Evolutionary conservation across 2,113 vertebrate genomes (phyloP).

Genomic region (Camelus dromedarius): DNA sequence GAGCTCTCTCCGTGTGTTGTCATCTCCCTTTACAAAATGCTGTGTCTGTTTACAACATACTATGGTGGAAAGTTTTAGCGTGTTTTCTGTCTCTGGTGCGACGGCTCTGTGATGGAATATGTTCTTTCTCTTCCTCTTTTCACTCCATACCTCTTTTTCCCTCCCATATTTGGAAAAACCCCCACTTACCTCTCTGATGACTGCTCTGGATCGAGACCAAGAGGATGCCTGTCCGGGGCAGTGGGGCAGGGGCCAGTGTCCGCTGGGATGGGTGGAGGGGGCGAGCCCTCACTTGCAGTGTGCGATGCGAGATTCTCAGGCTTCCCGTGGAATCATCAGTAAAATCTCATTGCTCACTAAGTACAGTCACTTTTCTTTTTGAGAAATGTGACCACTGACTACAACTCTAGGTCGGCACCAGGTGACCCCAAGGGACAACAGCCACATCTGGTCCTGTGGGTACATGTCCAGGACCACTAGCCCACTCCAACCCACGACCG

Average conservation of each 20-base stretch:
- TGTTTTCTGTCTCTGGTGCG: background rate
- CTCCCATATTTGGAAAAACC: background rate
- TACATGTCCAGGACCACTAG: accelerated
- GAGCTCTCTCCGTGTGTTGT: background rate
- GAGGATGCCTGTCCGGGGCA: accelerated
- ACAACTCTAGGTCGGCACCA: background rate
- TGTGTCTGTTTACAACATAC: background rate
- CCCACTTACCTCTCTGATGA: background rate
- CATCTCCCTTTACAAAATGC: background rate
- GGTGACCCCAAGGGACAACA: background rate
- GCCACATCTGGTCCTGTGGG: accelerated
- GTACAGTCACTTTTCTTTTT: background rate
- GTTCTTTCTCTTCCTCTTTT: background rate
- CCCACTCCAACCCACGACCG: too few relatives aligned
- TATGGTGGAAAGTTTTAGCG: background rate
- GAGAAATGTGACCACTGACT: background rate
- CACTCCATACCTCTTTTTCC: background rate
- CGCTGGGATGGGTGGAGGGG: too few relatives aligned
- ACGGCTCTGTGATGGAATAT: too few relatives aligned
- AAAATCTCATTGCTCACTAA: background rate
- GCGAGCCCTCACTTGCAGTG: accelerated
- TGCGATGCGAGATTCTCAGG: accelerated
- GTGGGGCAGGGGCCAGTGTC: accelerated
- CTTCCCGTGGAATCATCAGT: too few relatives aligned
- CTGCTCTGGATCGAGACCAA: background rate